Evolutionary conservation across 23 tunicate genomes (phyloP).

Genomic region (Ciona savignyi): DNA sequence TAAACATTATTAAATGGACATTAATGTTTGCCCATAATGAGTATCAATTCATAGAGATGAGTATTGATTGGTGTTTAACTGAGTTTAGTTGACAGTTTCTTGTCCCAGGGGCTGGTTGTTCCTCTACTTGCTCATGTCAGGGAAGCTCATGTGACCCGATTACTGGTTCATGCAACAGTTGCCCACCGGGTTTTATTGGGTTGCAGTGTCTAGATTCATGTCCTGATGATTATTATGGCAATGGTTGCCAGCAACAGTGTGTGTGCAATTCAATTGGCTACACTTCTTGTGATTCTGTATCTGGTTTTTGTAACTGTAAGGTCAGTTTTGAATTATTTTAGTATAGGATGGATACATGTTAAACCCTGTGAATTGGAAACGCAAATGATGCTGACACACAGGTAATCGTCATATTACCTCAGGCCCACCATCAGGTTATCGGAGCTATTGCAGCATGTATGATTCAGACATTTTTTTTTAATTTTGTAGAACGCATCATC

Average conservation of each 20-base stretch:
- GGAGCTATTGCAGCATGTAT: no score
- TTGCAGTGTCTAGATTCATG: slow-evolving; percentile 6
- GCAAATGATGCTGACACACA: neutral
- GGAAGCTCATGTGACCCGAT: slow-evolving; percentile 51
- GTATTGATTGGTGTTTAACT: no score
- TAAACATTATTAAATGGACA: no score
- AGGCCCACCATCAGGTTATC: no score
- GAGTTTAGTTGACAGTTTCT: no score
- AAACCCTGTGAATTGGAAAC: neutral
- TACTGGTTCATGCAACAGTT: slow-evolving; percentile 28
- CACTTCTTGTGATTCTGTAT: slow-evolving; percentile 20
- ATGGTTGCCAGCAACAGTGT: slow-evolving; percentile 12
- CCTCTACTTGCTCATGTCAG: slow-evolving; percentile 32
- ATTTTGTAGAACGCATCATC: no score
- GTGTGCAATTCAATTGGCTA: neutral
- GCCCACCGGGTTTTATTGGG: slow-evolving; percentile 37
- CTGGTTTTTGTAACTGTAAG: slow-evolving; percentile 25
- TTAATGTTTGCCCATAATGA: no score
- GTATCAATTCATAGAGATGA: no score
- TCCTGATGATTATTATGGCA: slow-evolving; percentile 23
- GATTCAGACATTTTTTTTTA: no score
- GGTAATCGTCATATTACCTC: no score
- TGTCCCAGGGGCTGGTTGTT: slow-evolving; percentile 35
- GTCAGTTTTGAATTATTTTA: no score
- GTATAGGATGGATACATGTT: no score